Percentiles rank a stretch among this genome's conserved stretches.
These are phyloP conservation scores for Rhea americana DNA, from an alignment of 2,113 vertebrate genomes.

Conservation along the genomic window DNA sequence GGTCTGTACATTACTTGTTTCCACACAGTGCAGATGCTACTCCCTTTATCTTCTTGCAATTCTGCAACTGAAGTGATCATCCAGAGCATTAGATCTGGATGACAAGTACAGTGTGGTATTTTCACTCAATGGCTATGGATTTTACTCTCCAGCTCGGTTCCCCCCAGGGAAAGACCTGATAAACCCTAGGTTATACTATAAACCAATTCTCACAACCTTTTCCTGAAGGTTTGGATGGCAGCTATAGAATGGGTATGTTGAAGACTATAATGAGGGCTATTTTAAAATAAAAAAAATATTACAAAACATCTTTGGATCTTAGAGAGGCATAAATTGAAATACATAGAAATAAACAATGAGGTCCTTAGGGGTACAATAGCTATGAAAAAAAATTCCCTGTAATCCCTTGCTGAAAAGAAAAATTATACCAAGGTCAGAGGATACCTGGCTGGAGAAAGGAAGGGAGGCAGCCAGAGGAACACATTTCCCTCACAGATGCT, in stretches of 20 bases:
- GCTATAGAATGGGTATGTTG: neutral
- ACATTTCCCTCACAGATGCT: neutral
- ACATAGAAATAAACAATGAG: neutral
- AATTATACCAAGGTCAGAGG: neutral
- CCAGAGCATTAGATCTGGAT: neutral
- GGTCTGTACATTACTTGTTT: neutral
- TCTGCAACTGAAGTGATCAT: neutral
- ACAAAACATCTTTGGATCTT: neutral
- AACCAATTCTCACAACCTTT: neutral
- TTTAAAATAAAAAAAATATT: neutral
- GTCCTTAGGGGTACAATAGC: neutral
- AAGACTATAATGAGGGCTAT: neutral
- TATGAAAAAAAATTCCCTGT: neutral
- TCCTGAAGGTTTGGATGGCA: neutral
- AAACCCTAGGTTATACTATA: neutral
- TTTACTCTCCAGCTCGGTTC: neutral
- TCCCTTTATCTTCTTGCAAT: too few relatives aligned
- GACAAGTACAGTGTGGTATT: neutral
- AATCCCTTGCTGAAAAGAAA: neutral
- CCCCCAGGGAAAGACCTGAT: neutral
- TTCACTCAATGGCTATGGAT: neutral
- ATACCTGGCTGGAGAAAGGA: neutral
- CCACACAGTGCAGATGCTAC: neutral
- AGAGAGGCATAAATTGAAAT: neutral
- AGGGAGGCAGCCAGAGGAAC: neutral